Base-by-base conservation (phyloP, 2,888 invertebrate genomes). In the Bombyx huttoni region DNA sequence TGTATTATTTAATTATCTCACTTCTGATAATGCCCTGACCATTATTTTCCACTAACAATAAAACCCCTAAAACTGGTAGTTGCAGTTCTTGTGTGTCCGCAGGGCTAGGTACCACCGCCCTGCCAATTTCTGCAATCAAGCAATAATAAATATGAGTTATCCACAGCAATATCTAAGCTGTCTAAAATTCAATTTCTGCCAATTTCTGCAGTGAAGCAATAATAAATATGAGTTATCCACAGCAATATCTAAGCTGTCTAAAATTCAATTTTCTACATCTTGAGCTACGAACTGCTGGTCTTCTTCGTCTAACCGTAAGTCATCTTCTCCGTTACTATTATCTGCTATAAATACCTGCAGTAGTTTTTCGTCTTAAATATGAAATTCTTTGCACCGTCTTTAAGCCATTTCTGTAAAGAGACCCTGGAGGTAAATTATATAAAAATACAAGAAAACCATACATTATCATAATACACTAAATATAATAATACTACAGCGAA, bases 291-390 rank as follows among this genome's bases (percentile, higher is more conserved):
- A 54, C 52, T 52, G 54, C 54, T 56, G 55, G 50, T 58, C 54
- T 55, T 58, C 55, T 58, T 55, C 54, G 52, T 58, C 55, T 53
- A 58, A 56, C 54, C 54, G 53, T 53, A 58, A 53, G 35, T 52
- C 52, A 53, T 58, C 53, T 56, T 58, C 57, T 49, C 52, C 57
- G 54, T 56, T 55, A 58, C 55, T 58, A 54, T 58, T 55, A 56
- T 56, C 56, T 50, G 54, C 56, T 51, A 56, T 52, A 34, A 56
- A 46, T 8, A 54, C 53, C 52, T 57, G 57, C 53, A 55, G 53
- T 53, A 56, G 54, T 56, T 54, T 54, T n/a, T 51, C 33, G 24
- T 48, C 13, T 48, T 14, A 24, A 14, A 48, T 48, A 48, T 48
- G 48, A 48, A 48, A 48, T 48, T 48, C 33, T 48, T 24, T 48